Evolutionary conservation across 2,113 vertebrate genomes (phyloP), one percentile per base, ranked within the genome.

Genomic region (Asarcornis scutulata): DNA sequence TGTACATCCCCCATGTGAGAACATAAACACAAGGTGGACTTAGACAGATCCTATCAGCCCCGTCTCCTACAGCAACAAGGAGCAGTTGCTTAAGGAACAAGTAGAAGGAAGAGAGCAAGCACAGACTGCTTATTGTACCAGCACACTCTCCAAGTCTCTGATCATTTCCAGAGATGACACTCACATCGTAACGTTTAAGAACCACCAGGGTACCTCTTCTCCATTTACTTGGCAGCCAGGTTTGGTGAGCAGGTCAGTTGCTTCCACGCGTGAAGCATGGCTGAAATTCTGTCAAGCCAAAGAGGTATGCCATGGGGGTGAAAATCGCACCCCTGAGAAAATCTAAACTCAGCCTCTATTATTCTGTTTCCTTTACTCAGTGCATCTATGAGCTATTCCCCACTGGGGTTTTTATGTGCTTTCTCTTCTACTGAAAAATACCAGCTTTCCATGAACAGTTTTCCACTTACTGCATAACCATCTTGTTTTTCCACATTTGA

Each of bases 321-420:
- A 73, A 55, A 22, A n/a, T 34, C 32, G 74, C 13, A 68, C 23
- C 32, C 25, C 29, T 29, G n/a, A 46, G 53, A 62, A 72, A 79
- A 53, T 34, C 27, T n/a, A 4, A 82, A 27, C 17, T 75, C 48
- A 56, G 44, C 66, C 13, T 36, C 52, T 38, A 5, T 48, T 73
- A 63, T 60, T 73, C 59, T 23, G 9, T 67, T 60, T 62, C 27
- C 32, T 74, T 68, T 68, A 74, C 16, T 14, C 13, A n/a, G 22
- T 62, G n/a, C 18, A 36, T 25, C 25, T 40, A 46, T 13, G n/a
- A 27, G 32, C 25, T 31, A 7, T 34, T 78, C 11, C 40, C 50
- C 40, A 52, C 0, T 32, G 12, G 11, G 14, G 11, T 7, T 55
- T 78, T 72, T 56, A n/a, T 0, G 2, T n/a, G 4, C 48, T 73